These are phyloP conservation scores for Eupithecia dodoneata DNA, from an alignment of 2,888 invertebrate genomes.

Conservation along the genomic window DNA sequence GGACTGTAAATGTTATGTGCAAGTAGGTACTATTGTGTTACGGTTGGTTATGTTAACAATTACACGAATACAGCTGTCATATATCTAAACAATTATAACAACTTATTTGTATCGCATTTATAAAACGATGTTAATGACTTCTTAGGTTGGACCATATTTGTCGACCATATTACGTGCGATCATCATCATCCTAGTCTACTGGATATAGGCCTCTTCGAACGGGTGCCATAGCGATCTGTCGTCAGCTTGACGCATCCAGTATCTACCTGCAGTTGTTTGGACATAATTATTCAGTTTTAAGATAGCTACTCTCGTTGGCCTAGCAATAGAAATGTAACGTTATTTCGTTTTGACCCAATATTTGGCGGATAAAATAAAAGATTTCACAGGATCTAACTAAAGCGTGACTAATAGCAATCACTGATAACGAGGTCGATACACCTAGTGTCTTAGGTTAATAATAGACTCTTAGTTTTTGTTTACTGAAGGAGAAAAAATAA, in stretches of 20 bases:
- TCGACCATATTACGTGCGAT: neutral
- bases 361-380: neutral
- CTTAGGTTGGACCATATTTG: conserved; percentile 33
- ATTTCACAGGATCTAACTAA: neutral
- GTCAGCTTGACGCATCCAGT: too few species aligned
- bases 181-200: too few species aligned
- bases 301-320: neutral
- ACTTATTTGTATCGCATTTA: conserved; percentile 54
- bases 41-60: neutral
- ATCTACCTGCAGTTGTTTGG: neutral
- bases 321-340: neutral
- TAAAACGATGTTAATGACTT: conserved; percentile 67
- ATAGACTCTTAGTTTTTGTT: neutral
- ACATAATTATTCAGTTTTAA: neutral
- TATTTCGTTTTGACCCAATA: neutral
- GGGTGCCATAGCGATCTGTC: too few species aligned
- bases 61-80: conserved; percentile 19
- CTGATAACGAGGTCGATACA: neutral
- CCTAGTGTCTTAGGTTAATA: neutral
- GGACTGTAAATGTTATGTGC: neutral
- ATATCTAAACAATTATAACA: conserved; percentile 37
- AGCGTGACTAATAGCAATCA: neutral
- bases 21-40: neutral
- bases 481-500: neutral
- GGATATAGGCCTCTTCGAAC: too few species aligned